Conservation (phyloP, 2,797 vertebrate genomes). For the Gila robusta region DNA sequence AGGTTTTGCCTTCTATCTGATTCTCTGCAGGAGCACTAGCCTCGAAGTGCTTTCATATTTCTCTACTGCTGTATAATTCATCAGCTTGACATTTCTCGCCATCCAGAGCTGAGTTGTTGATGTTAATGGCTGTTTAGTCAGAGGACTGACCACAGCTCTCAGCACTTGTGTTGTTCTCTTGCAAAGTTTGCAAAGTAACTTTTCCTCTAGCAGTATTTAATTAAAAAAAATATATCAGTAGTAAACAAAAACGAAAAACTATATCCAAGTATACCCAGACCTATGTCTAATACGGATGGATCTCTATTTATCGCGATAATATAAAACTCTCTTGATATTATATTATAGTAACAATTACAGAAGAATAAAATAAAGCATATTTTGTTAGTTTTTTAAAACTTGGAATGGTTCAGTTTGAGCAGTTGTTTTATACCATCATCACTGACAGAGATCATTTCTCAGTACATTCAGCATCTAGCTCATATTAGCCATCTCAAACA, state of each 20-base stretch:
- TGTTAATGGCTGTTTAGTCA: slow-evolving; percentile 50
- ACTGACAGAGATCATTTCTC: no score
- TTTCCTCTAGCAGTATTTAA: not conserved
- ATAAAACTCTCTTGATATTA: no score
- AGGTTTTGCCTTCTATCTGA: slow-evolving; percentile 49
- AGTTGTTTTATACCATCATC: no score
- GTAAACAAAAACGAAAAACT: not conserved
- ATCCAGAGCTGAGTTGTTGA: slow-evolving; percentile 26
- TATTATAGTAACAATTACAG: no score
- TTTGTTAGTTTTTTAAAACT: no score
- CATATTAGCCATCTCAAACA: no score
- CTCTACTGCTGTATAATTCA: slow-evolving; percentile 48
- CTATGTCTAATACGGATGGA: no score
- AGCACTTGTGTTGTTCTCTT: slow-evolving; percentile 23
- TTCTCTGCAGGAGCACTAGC: slow-evolving; percentile 43
- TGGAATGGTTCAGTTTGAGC: no score
- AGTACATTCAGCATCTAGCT: no score
- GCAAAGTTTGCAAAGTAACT: slow-evolving; percentile 13
- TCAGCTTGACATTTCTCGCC: slow-evolving; percentile 33
- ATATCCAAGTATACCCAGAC: no score
- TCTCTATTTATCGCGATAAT: no score
- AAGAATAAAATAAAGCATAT: no score
- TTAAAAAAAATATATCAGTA: not conserved
- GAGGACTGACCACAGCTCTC: slow-evolving; percentile 30
- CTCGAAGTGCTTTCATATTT: slow-evolving; percentile 54